phyloP scores from a whole-genome alignment of 2,113 vertebrate genomes.

The Datnioides undecimradiatus region DNA sequence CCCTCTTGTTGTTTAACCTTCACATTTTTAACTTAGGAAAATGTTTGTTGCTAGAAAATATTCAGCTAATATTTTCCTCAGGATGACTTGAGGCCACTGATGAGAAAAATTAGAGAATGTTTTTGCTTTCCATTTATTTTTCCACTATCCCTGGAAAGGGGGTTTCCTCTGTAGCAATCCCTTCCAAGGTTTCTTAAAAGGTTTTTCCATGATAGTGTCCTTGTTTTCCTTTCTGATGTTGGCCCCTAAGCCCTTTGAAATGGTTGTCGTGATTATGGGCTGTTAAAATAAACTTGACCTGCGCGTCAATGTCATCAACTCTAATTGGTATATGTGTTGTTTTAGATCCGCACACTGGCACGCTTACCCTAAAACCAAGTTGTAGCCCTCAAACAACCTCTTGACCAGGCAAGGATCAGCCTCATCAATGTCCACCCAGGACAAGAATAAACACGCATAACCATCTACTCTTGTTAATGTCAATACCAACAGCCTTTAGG shows the following conservation, averaged over 20 bases:
- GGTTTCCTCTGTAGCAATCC: constrained; percentile 14
- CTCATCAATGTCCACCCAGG: background rate
- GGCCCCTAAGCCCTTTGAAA: constrained; percentile 14
- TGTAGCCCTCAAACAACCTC: background rate
- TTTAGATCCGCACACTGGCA: background rate
- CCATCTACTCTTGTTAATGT: background rate
- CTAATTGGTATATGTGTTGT: background rate
- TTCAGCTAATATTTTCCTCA: constrained; percentile 1
- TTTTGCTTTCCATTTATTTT: constrained; percentile 33
- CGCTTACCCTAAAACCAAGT: background rate
- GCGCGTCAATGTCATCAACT: background rate
- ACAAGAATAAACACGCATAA: background rate
- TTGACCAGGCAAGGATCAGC: background rate
- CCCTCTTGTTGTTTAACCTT: too few relatives aligned
- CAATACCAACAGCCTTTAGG: background rate
- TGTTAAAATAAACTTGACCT: constrained; percentile 16
- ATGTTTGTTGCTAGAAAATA: constrained; percentile 3
- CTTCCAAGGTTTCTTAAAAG: constrained; percentile 27
- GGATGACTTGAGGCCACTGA: background rate
- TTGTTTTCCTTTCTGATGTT: constrained; percentile 15
- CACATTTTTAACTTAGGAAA: background rate
- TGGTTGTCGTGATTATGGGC: background rate
- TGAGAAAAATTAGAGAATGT: constrained; percentile 1
- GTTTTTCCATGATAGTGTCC: constrained; percentile 25
- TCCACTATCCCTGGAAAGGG: background rate